phyloP scores from a whole-genome alignment of 2,888 invertebrate species.

The Erebia aethiops region DNA sequence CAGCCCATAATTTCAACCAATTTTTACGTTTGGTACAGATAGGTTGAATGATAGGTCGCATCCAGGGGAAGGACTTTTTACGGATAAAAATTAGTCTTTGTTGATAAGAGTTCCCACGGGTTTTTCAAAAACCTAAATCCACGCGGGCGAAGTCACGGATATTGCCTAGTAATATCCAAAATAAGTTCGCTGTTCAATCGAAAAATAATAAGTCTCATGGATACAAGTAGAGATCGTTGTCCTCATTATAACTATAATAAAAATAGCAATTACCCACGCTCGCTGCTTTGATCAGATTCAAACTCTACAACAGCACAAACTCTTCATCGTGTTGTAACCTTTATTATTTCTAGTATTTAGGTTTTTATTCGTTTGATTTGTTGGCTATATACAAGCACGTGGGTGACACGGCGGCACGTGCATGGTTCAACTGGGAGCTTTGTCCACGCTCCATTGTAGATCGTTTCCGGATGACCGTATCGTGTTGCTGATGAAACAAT shows the following conservation, averaged over 20 bases:
- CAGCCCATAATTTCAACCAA: too few species aligned
- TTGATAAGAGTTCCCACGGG: too few species aligned
- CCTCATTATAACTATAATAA: neutral
- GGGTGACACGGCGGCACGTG: conserved; percentile 45
- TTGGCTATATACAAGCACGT: neutral
- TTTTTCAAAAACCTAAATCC: too few species aligned
- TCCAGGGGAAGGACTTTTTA: too few species aligned
- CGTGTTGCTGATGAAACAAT: conserved; percentile 43
- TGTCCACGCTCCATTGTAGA: conserved; percentile 43
- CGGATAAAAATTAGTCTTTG: too few species aligned
- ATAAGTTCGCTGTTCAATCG: too few species aligned
- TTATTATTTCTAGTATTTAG: neutral
- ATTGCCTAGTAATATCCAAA: too few species aligned
- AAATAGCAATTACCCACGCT: conserved; percentile 39
- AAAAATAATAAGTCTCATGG: neutral
- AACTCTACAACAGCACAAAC: neutral
- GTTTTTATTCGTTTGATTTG: conserved; percentile 14
- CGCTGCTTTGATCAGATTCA: conserved; percentile 19
- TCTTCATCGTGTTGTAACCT: neutral
- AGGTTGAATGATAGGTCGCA: too few species aligned
- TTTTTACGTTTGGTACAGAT: too few species aligned
- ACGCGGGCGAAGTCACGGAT: too few species aligned
- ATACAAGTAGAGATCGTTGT: too few species aligned
- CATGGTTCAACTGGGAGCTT: conserved; percentile 39
- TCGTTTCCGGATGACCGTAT: conserved; percentile 50